Conservation (phyloP, 1,140 invertebrate species). For the Pissodes strobi region DNA sequence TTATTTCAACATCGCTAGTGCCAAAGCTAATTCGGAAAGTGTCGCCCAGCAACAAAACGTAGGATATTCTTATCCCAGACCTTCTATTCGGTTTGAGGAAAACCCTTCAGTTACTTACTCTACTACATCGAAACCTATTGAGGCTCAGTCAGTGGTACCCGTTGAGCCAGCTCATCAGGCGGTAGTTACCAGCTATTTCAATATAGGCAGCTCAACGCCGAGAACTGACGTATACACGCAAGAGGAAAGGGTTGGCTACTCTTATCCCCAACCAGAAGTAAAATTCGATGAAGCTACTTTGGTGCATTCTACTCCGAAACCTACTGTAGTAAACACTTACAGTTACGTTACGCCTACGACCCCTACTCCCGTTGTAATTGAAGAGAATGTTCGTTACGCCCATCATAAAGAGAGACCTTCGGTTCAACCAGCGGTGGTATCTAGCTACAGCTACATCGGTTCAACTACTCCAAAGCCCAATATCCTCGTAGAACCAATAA, state of each 20-base stretch:
- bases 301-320: not conserved
- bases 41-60: not conserved
- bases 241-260: slow-evolving; percentile 9
- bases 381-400: slow-evolving; percentile 3
- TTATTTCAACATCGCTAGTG: slow-evolving; percentile 18
- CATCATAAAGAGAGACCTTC: slow-evolving; percentile 8
- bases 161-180: slow-evolving; percentile 23
- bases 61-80: slow-evolving; percentile 47
- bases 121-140: slow-evolving; percentile 15
- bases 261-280: not conserved
- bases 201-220: slow-evolving; percentile 17
- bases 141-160: no score
- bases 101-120: slow-evolving; percentile 6
- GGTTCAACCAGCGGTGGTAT: slow-evolving; percentile 29
- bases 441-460: no score
- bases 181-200: slow-evolving; percentile 38
- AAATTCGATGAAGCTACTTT: slow-evolving; percentile 21
- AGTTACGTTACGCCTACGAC: not conserved
- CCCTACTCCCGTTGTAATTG: slow-evolving; percentile 7
- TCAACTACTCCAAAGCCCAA: no score
- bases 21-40: not conserved
- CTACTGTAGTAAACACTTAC: not conserved
- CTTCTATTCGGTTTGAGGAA: slow-evolving; percentile 40
- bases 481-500: no score
- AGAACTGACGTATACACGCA: not conserved